phyloP scores from a whole-genome alignment of 2,888 invertebrate genomes.

The Parapristionchus giblindavisi region DNA sequence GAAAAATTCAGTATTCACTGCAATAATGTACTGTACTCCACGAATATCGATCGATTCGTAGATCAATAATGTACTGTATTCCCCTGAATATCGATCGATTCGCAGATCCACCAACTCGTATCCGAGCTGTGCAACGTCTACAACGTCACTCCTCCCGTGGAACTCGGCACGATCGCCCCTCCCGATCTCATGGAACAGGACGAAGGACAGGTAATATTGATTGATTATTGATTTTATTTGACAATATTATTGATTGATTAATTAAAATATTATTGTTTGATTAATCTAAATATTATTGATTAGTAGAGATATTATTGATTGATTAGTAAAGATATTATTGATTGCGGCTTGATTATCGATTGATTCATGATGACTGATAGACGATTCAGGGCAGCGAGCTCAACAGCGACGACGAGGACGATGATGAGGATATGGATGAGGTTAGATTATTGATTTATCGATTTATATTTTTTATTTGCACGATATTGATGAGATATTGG shows the following conservation, averaged over 20 bases:
- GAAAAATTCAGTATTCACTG: no score
- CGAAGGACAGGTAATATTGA: conserved; percentile 47
- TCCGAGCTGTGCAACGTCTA: conserved; percentile 90
- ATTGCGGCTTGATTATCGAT: not conserved
- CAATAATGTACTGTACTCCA: no score
- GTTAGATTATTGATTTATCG: not conserved
- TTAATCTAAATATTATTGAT: not conserved
- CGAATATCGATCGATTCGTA: not conserved
- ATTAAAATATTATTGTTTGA: not conserved
- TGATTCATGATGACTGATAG: conserved; percentile 10
- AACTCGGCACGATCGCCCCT: conserved; percentile 78
- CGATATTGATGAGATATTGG: no score
- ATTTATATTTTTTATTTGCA: no score
- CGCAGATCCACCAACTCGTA: conserved; percentile 87
- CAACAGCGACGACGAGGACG: conserved; percentile 73
- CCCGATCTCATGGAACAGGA: conserved; percentile 74
- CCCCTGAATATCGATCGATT: conserved; percentile 60
- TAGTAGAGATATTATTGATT: not conserved
- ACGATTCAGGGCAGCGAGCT: conserved; percentile 71
- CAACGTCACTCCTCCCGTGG: conserved; percentile 89
- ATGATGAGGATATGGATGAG: conserved; percentile 36
- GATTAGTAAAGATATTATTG: no score
- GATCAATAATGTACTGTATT: not conserved
- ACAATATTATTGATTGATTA: not conserved
- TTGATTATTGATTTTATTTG: not conserved